phyloP scores from a whole-genome alignment of 1,140 invertebrate genomes.

The Lineus longissimus region DNA sequence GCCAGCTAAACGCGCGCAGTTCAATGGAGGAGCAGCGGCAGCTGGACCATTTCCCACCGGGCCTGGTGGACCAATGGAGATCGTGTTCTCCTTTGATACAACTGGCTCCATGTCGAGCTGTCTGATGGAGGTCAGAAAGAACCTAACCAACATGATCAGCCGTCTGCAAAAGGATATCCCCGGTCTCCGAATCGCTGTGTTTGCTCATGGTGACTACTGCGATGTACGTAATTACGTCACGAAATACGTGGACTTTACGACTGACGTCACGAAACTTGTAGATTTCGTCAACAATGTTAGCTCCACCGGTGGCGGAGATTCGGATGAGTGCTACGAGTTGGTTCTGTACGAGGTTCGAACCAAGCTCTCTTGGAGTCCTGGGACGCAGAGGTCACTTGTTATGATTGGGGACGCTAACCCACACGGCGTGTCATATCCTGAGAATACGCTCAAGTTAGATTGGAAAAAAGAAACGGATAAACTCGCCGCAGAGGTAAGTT shows the following conservation, averaged over 20 bases:
- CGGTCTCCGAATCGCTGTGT: slow-evolving; percentile 34
- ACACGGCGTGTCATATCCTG: slow-evolving; percentile 26
- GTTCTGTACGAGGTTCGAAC: slow-evolving; percentile 32
- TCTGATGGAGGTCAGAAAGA: slow-evolving; percentile 33
- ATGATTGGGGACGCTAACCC: slow-evolving; percentile 42
- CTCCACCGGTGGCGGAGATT: slow-evolving; percentile 35
- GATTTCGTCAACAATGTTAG: slow-evolving; percentile 36
- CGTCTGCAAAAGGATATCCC: slow-evolving; percentile 43
- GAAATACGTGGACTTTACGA: slow-evolving; percentile 35
- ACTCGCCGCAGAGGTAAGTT: neutral
- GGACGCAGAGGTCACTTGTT: slow-evolving; percentile 34
- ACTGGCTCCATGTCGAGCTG: slow-evolving; percentile 44
- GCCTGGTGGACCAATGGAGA: slow-evolving; percentile 38
- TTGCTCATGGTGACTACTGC: slow-evolving; percentile 45
- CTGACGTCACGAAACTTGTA: slow-evolving; percentile 28
- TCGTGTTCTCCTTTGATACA: slow-evolving; percentile 51
- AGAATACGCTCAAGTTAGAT: slow-evolving; percentile 27
- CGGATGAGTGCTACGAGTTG: slow-evolving; percentile 44
- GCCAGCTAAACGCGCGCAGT: too few relatives aligned
- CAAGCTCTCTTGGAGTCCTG: slow-evolving; percentile 39
- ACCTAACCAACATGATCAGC: slow-evolving; percentile 39
- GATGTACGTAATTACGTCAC: slow-evolving; percentile 38
- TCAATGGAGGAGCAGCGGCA: too few relatives aligned
- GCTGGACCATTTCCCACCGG: too few relatives aligned
- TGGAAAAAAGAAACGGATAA: slow-evolving; percentile 31